These are phyloP conservation scores for Mustela erminea DNA, from an alignment of 2,797 vertebrate species.

Conservation along the genomic window DNA sequence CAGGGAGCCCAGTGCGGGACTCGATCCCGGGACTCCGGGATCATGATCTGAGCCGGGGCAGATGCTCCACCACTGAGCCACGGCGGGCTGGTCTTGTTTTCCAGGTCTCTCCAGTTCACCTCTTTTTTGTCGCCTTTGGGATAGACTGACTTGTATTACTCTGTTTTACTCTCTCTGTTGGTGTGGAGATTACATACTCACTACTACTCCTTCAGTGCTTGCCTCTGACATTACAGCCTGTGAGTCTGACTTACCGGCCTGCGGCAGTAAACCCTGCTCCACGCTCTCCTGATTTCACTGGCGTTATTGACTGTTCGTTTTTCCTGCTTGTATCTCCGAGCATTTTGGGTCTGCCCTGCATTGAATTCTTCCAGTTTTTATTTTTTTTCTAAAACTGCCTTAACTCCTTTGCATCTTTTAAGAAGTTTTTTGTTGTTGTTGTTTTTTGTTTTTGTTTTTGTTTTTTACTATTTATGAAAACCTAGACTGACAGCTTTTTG, in stretches of 20 bases:
- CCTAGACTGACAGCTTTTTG: background rate
- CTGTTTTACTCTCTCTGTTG: background rate
- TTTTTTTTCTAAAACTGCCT: background rate
- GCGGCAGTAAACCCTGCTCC: background rate
- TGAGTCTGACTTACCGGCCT: background rate
- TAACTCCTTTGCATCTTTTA: background rate
- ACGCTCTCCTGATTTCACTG: too few relatives aligned
- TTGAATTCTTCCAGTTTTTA: background rate
- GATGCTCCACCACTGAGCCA: background rate
- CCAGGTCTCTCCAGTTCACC: background rate
- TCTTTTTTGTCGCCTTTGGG: background rate
- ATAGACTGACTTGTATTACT: background rate
- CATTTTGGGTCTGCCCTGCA: background rate
- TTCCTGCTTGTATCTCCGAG: background rate
- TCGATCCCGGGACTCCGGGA: background rate
- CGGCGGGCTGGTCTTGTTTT: background rate
- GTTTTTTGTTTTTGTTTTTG: background rate
- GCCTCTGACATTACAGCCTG: background rate
- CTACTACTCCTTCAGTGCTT: background rate
- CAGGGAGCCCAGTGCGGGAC: background rate
- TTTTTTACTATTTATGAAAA: background rate
- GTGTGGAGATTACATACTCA: background rate
- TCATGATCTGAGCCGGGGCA: background rate
- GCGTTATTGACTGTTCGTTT: background rate
- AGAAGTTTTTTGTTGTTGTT: background rate